phyloP scores from a whole-genome alignment of 2,113 vertebrate genomes.

The Lepus americanus region DNA sequence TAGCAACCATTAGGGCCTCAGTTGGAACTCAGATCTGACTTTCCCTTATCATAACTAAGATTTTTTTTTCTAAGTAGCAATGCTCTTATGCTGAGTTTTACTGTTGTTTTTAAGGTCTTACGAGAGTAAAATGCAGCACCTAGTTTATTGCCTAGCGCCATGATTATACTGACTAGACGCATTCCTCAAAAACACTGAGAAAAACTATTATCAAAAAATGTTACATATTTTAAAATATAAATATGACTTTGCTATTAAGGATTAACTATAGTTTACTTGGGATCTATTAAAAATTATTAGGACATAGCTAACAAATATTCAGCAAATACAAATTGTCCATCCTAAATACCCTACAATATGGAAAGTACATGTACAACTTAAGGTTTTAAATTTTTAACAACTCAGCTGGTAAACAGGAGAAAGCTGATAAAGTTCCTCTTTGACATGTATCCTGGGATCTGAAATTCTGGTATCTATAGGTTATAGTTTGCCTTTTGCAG shows the following conservation, averaged over 20 bases:
- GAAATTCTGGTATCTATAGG: slow-evolving; percentile 30
- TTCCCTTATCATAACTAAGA: background rate
- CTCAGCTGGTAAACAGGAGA: slow-evolving; percentile 33
- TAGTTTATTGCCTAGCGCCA: slow-evolving; percentile 11
- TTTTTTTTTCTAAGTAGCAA: slow-evolving; percentile 18
- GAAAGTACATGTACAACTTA: background rate
- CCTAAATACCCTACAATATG: background rate
- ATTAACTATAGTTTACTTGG: background rate
- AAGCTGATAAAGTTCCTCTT: background rate
- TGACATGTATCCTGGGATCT: background rate
- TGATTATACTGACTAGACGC: background rate
- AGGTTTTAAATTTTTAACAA: slow-evolving; percentile 46
- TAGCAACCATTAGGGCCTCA: background rate
- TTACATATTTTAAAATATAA: slow-evolving; percentile 29
- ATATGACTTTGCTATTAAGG: slow-evolving; percentile 1
- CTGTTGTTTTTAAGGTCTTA: slow-evolving; percentile 8
- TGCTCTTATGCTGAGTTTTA: background rate
- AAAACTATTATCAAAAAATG: slow-evolving; percentile 61
- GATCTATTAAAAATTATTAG: slow-evolving; percentile 20
- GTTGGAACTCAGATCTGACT: background rate
- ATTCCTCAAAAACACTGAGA: slow-evolving; percentile 39
- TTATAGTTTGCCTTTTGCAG: slow-evolving; percentile 33
- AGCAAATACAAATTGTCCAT: slow-evolving; percentile 45
- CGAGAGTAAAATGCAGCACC: slow-evolving; percentile 27
- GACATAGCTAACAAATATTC: slow-evolving; percentile 24